phyloP scores from a whole-genome alignment of 2,113 vertebrate species.

The Gambusia holbrooki region DNA sequence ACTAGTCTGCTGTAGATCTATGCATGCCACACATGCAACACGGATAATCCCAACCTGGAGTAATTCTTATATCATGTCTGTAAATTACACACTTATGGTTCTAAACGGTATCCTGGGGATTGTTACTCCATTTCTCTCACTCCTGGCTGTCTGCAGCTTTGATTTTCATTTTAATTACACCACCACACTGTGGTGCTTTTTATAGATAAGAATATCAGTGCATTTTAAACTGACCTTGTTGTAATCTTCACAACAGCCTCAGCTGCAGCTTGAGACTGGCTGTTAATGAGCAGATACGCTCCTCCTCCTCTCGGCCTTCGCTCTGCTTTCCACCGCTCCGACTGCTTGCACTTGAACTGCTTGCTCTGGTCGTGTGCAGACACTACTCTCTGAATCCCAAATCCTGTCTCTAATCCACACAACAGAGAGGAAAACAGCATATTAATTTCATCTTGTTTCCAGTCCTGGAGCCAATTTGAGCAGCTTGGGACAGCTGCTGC shows the following conservation, averaged over 20 bases:
- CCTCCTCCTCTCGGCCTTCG: slow-evolving; percentile 19
- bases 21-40: neutral
- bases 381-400: slow-evolving; percentile 43
- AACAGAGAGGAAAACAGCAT: slow-evolving; percentile 52
- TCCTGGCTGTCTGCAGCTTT: neutral
- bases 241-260: slow-evolving; percentile 46
- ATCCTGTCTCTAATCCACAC: slow-evolving; percentile 64
- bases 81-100: slow-evolving; percentile 18
- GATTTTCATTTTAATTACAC: slow-evolving; percentile 53
- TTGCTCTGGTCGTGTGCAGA: slow-evolving; percentile 34
- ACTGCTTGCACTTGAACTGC: slow-evolving; percentile 24
- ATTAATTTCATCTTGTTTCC: slow-evolving; percentile 70
- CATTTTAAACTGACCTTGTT: slow-evolving; percentile 47
- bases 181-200: slow-evolving; percentile 39
- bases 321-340: slow-evolving; percentile 4
- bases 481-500: slow-evolving; percentile 41
- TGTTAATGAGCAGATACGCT: slow-evolving; percentile 37
- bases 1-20: too few relatives aligned
- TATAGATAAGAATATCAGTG: neutral
- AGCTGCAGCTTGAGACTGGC: slow-evolving; percentile 28
- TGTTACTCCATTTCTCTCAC: slow-evolving; percentile 28
- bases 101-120: slow-evolving; percentile 20
- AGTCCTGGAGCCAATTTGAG: slow-evolving; percentile 59
- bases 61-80: slow-evolving; percentile 1
- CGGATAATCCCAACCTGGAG: neutral